Evolutionary conservation across 2,797 vertebrate species (phyloP), one percentile per base, ranked within the genome.

Genomic region (Gymnocypris eckloni): DNA sequence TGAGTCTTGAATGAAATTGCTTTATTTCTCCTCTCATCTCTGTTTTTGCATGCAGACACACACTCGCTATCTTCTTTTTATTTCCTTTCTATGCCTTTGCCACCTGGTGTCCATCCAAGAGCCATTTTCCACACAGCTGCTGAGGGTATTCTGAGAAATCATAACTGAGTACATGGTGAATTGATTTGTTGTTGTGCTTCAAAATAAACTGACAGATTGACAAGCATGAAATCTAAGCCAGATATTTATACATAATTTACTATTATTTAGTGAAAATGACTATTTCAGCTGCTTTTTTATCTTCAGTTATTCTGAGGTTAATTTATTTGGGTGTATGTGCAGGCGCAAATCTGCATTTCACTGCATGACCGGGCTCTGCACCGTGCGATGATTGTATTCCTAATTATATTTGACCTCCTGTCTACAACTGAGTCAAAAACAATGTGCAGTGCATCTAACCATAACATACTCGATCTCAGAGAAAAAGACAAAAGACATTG

Each of bases 91-190:
- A 81, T 82, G 86, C 45, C 56, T 88, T 82, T 81, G 87, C 79
- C 89, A 89, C 86, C 84, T 89, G 87, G 75, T 88, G 78, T 86
- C 83, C 85, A 80, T 87, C 61, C 83, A 86, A 86, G 76, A 86
- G 67, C 43, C 75, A 87, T 87, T 89, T 76, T 79, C 76, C 79
- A 83, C 82, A 87, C 86, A 89, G 87, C 87, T 91, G 86, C 87
- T 83, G 73, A 61, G 83, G 73, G 81, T 77, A 76, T 89, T 87
- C 85, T 82, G 83, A 83, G 64, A 87, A 89, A 90, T 87, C 50
- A 82, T 81, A 82, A 86, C 85, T 76, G 81, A 88, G 86, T 87
- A 88, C 69, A 86, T 79, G 73, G 83, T 66, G 80, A 88, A 90
- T 87, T 85, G 81, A 85, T 82, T 86, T 82, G 75, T 54, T 50